phyloP scores from a whole-genome alignment of 2,113 vertebrate genomes.

The Carlito syrichta region DNA sequence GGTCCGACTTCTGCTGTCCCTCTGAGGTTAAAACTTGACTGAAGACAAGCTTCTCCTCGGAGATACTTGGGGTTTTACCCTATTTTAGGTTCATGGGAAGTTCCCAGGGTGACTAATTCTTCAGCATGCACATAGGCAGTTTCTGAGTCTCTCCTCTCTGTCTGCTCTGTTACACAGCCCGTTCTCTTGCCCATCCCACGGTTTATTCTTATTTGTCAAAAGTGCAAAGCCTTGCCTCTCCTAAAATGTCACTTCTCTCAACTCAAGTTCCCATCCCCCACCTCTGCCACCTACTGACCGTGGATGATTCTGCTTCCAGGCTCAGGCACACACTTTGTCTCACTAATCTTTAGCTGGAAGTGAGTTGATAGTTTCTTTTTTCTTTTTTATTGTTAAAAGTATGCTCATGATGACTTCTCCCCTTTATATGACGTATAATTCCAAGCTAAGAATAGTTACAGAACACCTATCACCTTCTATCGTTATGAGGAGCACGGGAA shows the following conservation, averaged over 20 bases:
- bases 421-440: background rate
- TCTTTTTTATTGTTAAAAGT: background rate
- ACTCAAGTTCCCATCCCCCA: background rate
- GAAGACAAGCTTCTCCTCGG: background rate
- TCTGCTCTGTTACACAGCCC: background rate
- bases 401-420: background rate
- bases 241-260: background rate
- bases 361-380: background rate
- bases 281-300: background rate
- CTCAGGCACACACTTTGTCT: background rate
- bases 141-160: background rate
- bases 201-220: background rate
- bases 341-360: background rate
- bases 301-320: background rate
- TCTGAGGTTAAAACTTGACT: background rate
- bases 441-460: background rate
- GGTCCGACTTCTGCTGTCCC: background rate
- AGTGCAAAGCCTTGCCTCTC: background rate
- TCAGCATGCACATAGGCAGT: background rate
- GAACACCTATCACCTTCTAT: background rate
- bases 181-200: background rate
- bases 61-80: background rate
- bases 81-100: background rate
- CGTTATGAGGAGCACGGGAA: background rate
- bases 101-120: background rate